Evolutionary conservation across 2,113 vertebrate genomes (phyloP), one percentile per base, ranked within the genome.

Genomic region (Pimephales promelas): DNA sequence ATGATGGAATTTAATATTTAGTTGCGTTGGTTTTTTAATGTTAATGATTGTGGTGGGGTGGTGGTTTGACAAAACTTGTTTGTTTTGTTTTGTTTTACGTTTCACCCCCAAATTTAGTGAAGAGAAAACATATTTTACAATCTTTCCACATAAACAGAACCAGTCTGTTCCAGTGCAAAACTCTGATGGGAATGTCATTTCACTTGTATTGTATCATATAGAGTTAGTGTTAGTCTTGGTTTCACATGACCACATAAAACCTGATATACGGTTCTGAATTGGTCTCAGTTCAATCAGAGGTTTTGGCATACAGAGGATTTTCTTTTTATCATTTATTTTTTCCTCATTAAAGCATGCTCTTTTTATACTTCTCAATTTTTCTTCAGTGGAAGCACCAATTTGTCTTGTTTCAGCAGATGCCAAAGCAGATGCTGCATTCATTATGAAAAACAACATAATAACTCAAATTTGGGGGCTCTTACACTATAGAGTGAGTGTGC

Each of bases 361-460:
- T 79, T 62, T 45, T 45, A 45, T 62, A 11, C 22, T 43, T 40
- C 74, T 59, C 57, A 79, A 61, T 62, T 79, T 45, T 56, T 61
- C 76, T 62, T 45, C 36, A 28, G 76, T 61, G 24, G 13, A 61
- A 61, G 36, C 36, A 79, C 76, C 57, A 45, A 79, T 62, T 62
- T 62, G 76, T 62, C 56, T 79, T 24, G 31, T 77, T 79, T 61
- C n/a, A 61, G 76, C 56, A 79, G 76, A 79, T 9, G 56, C 76
- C 56, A 45, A 62, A 79, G 40, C 76, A 61, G 36, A 79, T 79
- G 76, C 36, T 26, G 36, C 52, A 59, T 36, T 57, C 2, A 77
- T 54, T 7, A 77, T 7, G 16, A 79, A 77, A 79, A 79, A 61
- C 76, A 3, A 79, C 56, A 79, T 62, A 79, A 79, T 79, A 24